These are phyloP conservation scores for Orchesella flavescens DNA, from an alignment of 2,888 invertebrate species.

Conservation along the genomic window DNA sequence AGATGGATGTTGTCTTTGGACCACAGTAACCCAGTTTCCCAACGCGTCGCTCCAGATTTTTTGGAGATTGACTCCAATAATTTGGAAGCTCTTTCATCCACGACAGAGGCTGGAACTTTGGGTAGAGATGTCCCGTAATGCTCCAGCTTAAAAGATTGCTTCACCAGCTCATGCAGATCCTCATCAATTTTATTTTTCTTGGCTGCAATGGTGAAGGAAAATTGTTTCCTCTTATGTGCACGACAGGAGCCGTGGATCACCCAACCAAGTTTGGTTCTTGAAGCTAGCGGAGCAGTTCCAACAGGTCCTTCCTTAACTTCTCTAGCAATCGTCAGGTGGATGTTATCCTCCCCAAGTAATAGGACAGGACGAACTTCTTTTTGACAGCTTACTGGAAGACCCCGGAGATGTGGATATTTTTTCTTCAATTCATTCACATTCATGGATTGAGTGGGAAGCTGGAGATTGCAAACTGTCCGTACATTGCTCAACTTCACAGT, in stretches of 20 bases:
- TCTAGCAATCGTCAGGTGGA: conserved; percentile 22
- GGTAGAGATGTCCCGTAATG: too few relatives aligned
- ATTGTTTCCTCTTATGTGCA: too few relatives aligned
- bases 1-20: too few relatives aligned
- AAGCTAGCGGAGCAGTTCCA: conserved; percentile 9
- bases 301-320: not conserved
- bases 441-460: conserved; percentile 12
- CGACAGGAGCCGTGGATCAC: conserved; percentile 13
- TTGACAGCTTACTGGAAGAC: not conserved
- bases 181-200: too few relatives aligned
- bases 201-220: too few relatives aligned
- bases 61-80: too few relatives aligned
- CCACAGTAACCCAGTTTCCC: too few relatives aligned
- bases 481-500: not conserved
- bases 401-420: not conserved
- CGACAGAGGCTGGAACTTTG: too few relatives aligned
- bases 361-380: not conserved
- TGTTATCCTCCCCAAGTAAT: conserved; percentile 28
- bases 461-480: conserved; percentile 10
- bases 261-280: conserved; percentile 35
- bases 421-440: not conserved
- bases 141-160: too few relatives aligned
- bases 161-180: too few relatives aligned
- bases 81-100: too few relatives aligned
- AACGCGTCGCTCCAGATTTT: too few relatives aligned